Base-by-base conservation (phyloP, 2,113 vertebrate genomes). In the Amphilophus citrinellus region DNA sequence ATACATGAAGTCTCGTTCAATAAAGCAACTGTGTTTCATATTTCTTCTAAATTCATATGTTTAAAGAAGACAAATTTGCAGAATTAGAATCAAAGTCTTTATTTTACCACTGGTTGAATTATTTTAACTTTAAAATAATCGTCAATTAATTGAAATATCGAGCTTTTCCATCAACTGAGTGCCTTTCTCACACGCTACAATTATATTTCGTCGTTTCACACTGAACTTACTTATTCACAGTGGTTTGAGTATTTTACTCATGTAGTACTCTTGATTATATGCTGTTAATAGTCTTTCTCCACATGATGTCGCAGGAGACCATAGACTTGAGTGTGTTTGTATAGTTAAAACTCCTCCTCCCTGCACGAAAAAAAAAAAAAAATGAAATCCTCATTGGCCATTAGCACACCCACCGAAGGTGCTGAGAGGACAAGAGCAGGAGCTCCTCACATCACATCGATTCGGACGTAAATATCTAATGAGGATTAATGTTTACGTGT, bases 371-470 rank as follows among this genome's bases (percentile, higher is more conserved):
- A 20, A 50, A 73, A 39, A 30, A 30, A 30, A 77, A 24, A n/a
- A n/a, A n/a, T 24, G 0, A 73, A 60, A 76, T 22, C 53, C 80
- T 76, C 17, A 81, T 32, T 47, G 5, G 7, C 2, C 59, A 13
- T 39, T 24, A 61, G 35, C 3, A 61, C 47, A 59, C 3, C 0
- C 79, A 47, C 62, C 3, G 11, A 5, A 15, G 15, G 17, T 44
- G 57, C 44, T 27, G 57, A 66, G 57, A 1, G 3, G 1, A 71
- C 20, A 30, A 8, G 20, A 32, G 18, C 0, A 60, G 5, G 20
- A 53, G 24, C 61, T 63, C 0, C 0, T 42, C 11, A 0, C 3
- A 0, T 14, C 35, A 65, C 0, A 0, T 39, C 0, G 35, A 20
- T 63, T n/a, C 10, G 10, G 61, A 18, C 39, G 35, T 0, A 30